Base-by-base conservation (phyloP, 2,888 invertebrate genomes). In the Aphidius colemani region DNA sequence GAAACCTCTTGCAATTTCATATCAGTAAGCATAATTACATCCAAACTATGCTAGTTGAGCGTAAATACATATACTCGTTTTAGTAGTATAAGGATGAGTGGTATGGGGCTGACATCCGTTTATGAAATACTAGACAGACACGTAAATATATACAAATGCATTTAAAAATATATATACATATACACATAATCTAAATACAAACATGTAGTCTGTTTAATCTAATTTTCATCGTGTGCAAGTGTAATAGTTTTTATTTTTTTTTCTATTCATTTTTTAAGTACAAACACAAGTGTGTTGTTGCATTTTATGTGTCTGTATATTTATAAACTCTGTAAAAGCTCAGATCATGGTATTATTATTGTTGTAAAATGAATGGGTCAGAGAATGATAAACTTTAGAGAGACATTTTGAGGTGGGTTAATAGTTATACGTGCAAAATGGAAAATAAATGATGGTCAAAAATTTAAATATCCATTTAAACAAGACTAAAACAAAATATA, bases 31-130 rank as follows among this genome's bases (percentile, higher is more conserved):
- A 59, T 59, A 59, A 59, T 59, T 59, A 59, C 51, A 59, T 51
- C 30, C 43, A 51, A 30, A 43, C 51, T 51, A 51, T 30, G 56
- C 18, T 51, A 59, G 59, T 59, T 51, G 43, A 59, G 43, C 61
- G 55, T 43, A 59, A 55, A 55, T 55, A 61, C 55, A 61, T 11
- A 53, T 39, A 7, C 40, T 18, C 18, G 45, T 45, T 55, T 40
- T n/a, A 30, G 39, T 51, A 30, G 30, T 30, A 10, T 40, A 51
- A 39, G n/a, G 6, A 51, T 51, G 10, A 13, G 51, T 51, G 43
- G 43, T 53, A 39, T 53, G 48, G 48, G 53, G 11, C 61, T 55
- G 61, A 61, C 61, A 61, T 61, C 49, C 61, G 61, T 55, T 61
- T 18, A 61, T 61, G 41, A 61, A 61, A 61, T 61, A 61, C 30